phyloP scores from a whole-genome alignment of 2,113 vertebrate genomes.

The Madoqua kirkii region DNA sequence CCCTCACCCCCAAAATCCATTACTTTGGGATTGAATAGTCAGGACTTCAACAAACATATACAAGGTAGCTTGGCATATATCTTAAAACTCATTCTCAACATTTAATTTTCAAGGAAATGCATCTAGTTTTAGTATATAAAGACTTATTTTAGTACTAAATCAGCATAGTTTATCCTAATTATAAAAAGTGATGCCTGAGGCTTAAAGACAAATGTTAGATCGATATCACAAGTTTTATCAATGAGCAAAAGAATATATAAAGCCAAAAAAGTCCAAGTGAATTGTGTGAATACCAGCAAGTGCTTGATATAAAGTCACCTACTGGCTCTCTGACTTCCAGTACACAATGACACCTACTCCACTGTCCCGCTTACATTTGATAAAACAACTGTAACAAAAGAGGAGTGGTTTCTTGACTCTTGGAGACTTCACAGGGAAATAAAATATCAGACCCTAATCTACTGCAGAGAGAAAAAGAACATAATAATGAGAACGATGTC shows the following conservation, averaged over 20 bases:
- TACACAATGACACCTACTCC: background rate
- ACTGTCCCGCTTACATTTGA: background rate
- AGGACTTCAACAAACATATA: background rate
- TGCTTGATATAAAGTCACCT: background rate
- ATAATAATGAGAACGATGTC: background rate
- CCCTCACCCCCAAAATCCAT: background rate
- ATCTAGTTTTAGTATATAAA: background rate
- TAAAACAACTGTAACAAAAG: background rate
- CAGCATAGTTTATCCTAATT: background rate
- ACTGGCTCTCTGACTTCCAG: background rate
- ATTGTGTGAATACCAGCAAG: background rate
- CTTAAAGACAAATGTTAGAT: background rate
- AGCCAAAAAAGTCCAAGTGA: background rate
- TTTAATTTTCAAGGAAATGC: constrained; percentile 4
- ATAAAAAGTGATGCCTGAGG: background rate
- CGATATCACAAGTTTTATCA: background rate
- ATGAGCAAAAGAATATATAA: background rate
- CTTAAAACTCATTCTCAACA: background rate
- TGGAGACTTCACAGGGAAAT: background rate
- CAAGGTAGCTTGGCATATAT: background rate
- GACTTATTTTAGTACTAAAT: constrained; percentile 9
- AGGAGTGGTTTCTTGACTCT: background rate
- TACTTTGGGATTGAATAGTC: background rate
- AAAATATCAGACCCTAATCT: background rate
- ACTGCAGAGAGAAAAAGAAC: background rate